Conservation (phyloP, 2,797 vertebrate species). For the Glyptemys insculpta region DNA sequence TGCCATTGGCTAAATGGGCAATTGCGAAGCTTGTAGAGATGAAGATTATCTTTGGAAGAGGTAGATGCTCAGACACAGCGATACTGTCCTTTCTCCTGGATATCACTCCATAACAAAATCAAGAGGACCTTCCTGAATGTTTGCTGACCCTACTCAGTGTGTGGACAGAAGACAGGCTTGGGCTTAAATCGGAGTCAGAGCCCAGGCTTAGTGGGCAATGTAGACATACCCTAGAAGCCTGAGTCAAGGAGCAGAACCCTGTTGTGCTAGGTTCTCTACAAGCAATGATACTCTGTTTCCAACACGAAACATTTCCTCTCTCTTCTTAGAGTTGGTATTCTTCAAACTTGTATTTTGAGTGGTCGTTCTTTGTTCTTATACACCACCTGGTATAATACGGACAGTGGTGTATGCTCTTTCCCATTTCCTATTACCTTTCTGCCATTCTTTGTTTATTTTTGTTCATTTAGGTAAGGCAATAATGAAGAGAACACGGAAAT, state of each 20-base stretch:
- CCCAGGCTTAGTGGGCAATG: background rate
- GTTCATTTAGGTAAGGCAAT: background rate
- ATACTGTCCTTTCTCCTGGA: background rate
- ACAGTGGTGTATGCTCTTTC: background rate
- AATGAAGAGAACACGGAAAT: background rate
- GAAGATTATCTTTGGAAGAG: background rate
- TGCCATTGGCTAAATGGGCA: background rate
- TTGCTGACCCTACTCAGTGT: background rate
- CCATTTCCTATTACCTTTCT: background rate
- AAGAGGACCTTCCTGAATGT: background rate
- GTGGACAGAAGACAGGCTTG: background rate
- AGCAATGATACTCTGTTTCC: background rate
- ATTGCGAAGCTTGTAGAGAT: background rate
- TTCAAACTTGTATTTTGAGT: background rate
- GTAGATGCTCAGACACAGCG: too few relatives aligned
- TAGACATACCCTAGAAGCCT: background rate
- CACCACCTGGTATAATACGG: background rate
- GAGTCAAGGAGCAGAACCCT: background rate
- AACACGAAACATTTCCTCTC: background rate
- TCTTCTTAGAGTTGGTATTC: background rate
- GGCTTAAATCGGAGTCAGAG: background rate
- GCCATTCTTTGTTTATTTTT: background rate
- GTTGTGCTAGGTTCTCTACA: background rate
- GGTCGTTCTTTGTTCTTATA: background rate
- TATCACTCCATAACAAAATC: background rate